Evolutionary conservation across 2,888 invertebrate species (phyloP).

Genomic region (Dynastes tityus): DNA sequence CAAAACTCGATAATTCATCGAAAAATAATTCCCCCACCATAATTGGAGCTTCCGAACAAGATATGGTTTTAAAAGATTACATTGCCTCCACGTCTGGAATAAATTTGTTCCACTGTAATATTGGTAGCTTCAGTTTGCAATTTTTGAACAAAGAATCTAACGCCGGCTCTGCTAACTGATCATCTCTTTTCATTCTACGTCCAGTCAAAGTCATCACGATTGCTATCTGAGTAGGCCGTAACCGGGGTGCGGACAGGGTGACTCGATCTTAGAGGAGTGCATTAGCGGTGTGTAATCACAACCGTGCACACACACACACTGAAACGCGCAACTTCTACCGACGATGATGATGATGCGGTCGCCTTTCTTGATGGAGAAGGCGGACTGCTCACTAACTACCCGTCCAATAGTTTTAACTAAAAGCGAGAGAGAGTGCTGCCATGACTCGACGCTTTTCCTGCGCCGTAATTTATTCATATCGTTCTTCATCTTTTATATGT

Average conservation of each 20-base stretch:
- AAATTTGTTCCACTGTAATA: no score
- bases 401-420: slow-evolving; percentile 52
- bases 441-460: slow-evolving; percentile 51
- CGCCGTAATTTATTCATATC: slow-evolving; percentile 54
- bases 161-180: no score
- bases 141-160: no score
- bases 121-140: no score
- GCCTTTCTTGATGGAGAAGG: slow-evolving; percentile 51
- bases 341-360: slow-evolving; percentile 27
- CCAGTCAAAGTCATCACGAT: slow-evolving; percentile 52
- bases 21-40: no score
- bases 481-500: slow-evolving; percentile 32
- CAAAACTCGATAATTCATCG: no score
- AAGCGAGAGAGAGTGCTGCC: slow-evolving; percentile 50
- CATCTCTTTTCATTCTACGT: slow-evolving; percentile 44
- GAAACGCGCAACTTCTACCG: slow-evolving; percentile 14
- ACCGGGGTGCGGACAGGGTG: slow-evolving; percentile 52
- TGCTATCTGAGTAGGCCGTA: slow-evolving; percentile 49
- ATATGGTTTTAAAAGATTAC: no score
- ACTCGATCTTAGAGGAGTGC: slow-evolving; percentile 49
- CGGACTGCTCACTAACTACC: slow-evolving; percentile 41
- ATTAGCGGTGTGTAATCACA: slow-evolving; percentile 55
- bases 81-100: no score
- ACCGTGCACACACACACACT: slow-evolving; percentile 30
- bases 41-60: no score